A percentile compares a stretch with the other conserved stretches of the same genome.
These are phyloP conservation scores for Melipona beecheii DNA, from an alignment of 2,888 invertebrate genomes.

Conservation along the genomic window DNA sequence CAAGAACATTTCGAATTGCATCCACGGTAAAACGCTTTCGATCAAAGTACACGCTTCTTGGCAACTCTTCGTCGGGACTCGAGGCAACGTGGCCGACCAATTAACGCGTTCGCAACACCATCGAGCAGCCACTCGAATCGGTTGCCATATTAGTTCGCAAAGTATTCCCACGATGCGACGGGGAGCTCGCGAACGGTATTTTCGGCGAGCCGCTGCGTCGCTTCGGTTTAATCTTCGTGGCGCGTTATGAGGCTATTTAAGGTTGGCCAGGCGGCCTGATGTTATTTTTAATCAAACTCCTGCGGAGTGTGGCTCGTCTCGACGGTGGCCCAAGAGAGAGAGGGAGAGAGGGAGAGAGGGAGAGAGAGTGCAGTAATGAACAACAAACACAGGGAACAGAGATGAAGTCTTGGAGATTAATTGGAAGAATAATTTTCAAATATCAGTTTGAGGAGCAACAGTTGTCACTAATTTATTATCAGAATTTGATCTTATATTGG, in stretches of 20 bases:
- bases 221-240: constrained; percentile 46
- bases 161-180: constrained; percentile 16
- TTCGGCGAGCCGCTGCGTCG: constrained; percentile 29
- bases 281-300: constrained; percentile 62
- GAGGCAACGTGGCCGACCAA: constrained; percentile 14
- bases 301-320: constrained; percentile 20
- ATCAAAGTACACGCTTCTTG: constrained; percentile 6
- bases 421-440: too few relatives aligned
- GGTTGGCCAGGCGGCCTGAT: constrained; percentile 13
- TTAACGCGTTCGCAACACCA: constrained; percentile 33
- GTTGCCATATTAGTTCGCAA: constrained; percentile 18
- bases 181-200: constrained; percentile 37
- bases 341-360: not conserved
- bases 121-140: constrained; percentile 23
- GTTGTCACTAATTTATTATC: too few relatives aligned
- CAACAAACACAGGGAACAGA: not conserved
- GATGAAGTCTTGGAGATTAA: not conserved
- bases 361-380: not conserved
- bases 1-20: too few relatives aligned
- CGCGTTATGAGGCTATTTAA: constrained; percentile 49
- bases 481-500: too few relatives aligned
- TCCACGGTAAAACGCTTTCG: not conserved
- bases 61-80: not conserved
- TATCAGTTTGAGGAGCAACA: too few relatives aligned
- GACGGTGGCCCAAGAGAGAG: not conserved